Evolutionary conservation across 2,113 vertebrate genomes (phyloP).

Genomic region (Athene cunicularia): DNA sequence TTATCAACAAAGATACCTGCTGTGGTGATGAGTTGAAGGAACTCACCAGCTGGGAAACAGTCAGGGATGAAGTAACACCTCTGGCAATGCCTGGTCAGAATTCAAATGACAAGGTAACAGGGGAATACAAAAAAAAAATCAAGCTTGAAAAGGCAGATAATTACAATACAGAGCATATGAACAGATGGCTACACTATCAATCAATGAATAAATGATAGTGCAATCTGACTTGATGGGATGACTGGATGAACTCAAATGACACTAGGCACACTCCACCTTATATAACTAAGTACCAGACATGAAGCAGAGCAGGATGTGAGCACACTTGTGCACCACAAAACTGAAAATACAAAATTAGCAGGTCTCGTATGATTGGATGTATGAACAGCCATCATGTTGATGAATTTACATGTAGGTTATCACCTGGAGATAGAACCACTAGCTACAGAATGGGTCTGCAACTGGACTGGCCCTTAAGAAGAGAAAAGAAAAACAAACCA

Average conservation of each 20-base stretch:
- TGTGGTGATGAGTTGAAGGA: neutral
- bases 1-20: neutral
- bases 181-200: slow-evolving; percentile 54
- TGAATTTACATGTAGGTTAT: neutral
- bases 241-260: slow-evolving; percentile 50
- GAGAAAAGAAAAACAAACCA: neutral
- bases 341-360: neutral
- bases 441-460: neutral
- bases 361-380: neutral
- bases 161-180: slow-evolving; percentile 35
- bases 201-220: slow-evolving; percentile 60
- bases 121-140: neutral
- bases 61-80: neutral
- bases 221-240: slow-evolving; percentile 26
- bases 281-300: neutral
- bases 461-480: neutral
- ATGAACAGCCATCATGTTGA: neutral
- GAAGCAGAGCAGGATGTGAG: neutral
- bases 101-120: slow-evolving; percentile 5
- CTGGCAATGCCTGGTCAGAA: slow-evolving; percentile 14
- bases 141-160: slow-evolving; percentile 25
- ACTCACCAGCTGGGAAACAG: neutral
- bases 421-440: neutral
- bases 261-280: neutral
- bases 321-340: neutral